A percentile compares a stretch with the other conserved stretches of the same genome.
Conservation (phyloP, 1,140 invertebrate genomes). For the Aporrectodea caliginosa region DNA sequence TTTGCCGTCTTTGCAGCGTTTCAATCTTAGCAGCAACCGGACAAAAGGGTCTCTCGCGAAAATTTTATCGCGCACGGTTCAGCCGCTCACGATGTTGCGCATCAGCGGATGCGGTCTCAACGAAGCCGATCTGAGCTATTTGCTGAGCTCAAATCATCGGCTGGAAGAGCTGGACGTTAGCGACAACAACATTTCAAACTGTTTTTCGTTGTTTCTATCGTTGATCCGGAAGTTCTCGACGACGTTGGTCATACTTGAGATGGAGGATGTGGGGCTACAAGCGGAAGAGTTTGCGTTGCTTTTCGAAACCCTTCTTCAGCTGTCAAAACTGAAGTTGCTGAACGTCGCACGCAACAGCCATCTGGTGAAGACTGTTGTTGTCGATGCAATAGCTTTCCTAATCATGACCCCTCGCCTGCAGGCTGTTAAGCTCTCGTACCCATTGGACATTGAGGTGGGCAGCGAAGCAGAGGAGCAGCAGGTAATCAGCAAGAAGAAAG, state of each 20-base stretch:
- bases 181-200: conserved; percentile 39
- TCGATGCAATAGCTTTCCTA: conserved; percentile 17
- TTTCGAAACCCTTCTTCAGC: conserved; percentile 7
- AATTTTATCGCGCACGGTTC: conserved; percentile 34
- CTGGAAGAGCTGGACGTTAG: conserved; percentile 43
- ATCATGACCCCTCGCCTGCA: conserved; percentile 10
- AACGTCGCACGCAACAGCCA: conserved; percentile 21
- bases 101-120: conserved; percentile 41
- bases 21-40: conserved; percentile 47
- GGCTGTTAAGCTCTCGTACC: conserved; percentile 14
- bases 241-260: conserved; percentile 26
- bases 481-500: neutral
- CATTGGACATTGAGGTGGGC: neutral
- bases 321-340: conserved; percentile 12
- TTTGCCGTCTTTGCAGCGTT: conserved; percentile 37
- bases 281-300: neutral
- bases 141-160: conserved; percentile 23
- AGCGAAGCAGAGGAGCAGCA: neutral
- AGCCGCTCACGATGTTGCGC: conserved; percentile 40
- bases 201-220: conserved; percentile 27
- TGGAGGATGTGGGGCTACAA: conserved; percentile 29
- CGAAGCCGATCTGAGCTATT: conserved; percentile 39
- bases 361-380: conserved; percentile 4
- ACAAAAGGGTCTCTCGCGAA: conserved; percentile 38
- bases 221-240: conserved; percentile 29